phyloP scores from a whole-genome alignment of 2,888 invertebrate genomes.

The Trachelus tabidus region DNA sequence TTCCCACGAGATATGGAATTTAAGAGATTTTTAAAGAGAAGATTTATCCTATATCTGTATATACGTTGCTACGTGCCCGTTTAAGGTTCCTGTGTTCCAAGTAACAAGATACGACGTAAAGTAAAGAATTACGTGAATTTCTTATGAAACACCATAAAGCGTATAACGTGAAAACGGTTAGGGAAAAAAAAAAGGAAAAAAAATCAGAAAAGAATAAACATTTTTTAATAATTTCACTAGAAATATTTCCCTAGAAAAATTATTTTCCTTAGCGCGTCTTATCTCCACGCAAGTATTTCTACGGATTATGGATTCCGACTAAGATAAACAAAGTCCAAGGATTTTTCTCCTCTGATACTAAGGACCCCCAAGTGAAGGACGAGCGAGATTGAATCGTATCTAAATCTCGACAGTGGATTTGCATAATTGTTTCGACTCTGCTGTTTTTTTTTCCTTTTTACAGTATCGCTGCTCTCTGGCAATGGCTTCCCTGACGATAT shows the following conservation, averaged over 20 bases:
- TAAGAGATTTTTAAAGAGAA: background rate
- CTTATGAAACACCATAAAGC: background rate
- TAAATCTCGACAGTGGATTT: constrained; percentile 49
- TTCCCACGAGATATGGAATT: constrained; percentile 12
- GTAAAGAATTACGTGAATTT: background rate
- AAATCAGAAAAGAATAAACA: too few relatives aligned
- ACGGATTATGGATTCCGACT: background rate
- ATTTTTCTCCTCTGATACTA: constrained; percentile 13
- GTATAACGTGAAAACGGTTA: background rate
- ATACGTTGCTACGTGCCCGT: background rate
- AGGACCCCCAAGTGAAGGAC: constrained; percentile 10
- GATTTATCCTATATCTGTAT: background rate
- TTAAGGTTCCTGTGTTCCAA: background rate
- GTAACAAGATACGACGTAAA: background rate
- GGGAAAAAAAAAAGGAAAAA: too few relatives aligned
- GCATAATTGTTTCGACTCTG: constrained; percentile 54
- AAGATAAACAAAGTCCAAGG: background rate
- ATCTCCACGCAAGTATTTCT: background rate
- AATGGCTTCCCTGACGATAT: constrained; percentile 33
- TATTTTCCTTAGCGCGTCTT: background rate
- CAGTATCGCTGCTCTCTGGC: constrained; percentile 15
- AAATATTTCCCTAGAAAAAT: constrained; percentile 6
- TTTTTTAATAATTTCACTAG: background rate
- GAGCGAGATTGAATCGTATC: constrained; percentile 50
- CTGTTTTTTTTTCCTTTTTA: constrained; percentile 28